Percentiles rank a stretch among this genome's conserved stretches.
phyloP scores from a whole-genome alignment of 2,888 invertebrate species.

The Agriopis marginaria region DNA sequence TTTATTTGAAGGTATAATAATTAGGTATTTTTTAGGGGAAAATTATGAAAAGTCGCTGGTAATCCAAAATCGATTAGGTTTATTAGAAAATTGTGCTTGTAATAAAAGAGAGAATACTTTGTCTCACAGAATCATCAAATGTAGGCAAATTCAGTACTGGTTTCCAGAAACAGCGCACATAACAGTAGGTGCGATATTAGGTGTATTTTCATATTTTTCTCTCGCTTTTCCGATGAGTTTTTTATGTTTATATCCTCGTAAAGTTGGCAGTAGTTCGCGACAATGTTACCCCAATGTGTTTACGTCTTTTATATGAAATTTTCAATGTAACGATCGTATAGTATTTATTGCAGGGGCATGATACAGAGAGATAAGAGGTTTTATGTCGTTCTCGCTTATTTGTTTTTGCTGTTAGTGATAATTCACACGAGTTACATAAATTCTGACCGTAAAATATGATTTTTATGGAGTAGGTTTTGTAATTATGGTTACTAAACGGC shows the following conservation, averaged over 20 bases:
- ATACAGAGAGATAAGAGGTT: constrained; percentile 55
- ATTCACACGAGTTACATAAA: constrained; percentile 42
- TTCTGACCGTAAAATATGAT: constrained; percentile 32
- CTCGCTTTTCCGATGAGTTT: constrained; percentile 74
- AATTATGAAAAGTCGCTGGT: no score
- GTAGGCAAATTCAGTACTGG: constrained; percentile 3
- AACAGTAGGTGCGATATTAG: constrained; percentile 63
- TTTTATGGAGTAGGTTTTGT: constrained; percentile 20
- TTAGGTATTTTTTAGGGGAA: no score
- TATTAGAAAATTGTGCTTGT: no score
- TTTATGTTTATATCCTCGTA: constrained; percentile 83
- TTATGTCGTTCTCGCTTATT: constrained; percentile 47
- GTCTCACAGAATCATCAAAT: neutral
- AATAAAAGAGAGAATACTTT: no score
- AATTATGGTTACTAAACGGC: neutral
- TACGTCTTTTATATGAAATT: constrained; percentile 73
- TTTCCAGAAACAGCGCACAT: neutral
- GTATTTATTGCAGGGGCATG: constrained; percentile 66
- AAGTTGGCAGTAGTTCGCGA: constrained; percentile 77
- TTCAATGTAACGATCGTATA: constrained; percentile 66
- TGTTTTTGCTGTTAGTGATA: constrained; percentile 44
- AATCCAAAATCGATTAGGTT: no score
- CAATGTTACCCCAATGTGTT: constrained; percentile 76
- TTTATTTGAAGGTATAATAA: no score
- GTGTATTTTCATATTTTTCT: constrained; percentile 80